Evolutionary conservation across 2,113 vertebrate species (phyloP).

Genomic region (Actenoides hombroni): DNA sequence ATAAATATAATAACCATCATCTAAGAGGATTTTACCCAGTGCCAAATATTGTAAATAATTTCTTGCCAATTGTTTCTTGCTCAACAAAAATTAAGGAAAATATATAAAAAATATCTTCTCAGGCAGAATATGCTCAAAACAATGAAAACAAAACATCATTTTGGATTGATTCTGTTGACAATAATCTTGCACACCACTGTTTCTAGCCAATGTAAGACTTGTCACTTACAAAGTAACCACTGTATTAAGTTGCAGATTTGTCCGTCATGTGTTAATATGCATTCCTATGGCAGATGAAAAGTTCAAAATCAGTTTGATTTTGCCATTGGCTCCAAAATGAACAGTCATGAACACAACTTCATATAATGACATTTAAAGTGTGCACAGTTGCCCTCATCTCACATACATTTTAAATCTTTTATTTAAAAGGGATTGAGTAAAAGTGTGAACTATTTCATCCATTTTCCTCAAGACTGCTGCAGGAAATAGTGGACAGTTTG

Average conservation of each 20-base stretch:
- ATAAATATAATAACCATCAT: neutral
- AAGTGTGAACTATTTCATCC: neutral
- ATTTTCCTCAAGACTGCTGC: neutral
- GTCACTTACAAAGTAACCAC: neutral
- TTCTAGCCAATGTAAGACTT: neutral
- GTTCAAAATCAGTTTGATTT: constrained; percentile 11
- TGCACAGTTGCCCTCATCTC: neutral
- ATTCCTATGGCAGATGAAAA: neutral
- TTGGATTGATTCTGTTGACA: neutral
- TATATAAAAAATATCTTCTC: neutral
- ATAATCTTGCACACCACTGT: neutral
- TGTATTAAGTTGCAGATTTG: neutral
- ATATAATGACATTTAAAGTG: neutral
- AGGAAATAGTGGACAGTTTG: neutral
- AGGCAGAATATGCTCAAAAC: neutral
- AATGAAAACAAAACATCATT: neutral
- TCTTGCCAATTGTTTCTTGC: neutral
- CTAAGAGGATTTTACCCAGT: neutral
- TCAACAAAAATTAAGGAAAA: constrained; percentile 3
- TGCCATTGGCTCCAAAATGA: neutral
- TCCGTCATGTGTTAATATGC: neutral
- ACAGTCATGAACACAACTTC: neutral
- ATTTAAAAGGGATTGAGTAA: neutral
- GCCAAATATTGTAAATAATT: neutral
- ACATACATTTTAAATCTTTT: neutral